Base-by-base conservation (phyloP, 2,797 vertebrate species). In the Pelobates cultripes region DNA sequence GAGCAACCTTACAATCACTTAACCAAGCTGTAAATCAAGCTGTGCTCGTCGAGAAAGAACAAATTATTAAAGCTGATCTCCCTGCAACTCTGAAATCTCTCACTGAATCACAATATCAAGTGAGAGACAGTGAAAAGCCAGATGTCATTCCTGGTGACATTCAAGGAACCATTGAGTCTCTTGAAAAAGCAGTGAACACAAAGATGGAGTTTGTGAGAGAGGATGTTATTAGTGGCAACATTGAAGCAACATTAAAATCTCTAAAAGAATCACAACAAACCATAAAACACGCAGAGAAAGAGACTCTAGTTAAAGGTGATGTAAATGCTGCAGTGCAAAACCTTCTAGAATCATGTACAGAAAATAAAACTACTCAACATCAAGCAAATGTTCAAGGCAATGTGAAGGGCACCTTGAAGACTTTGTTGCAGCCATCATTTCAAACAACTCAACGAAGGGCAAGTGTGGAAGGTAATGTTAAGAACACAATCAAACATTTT, bases 31-130 rank as follows among this genome's bases (percentile, higher is more conserved):
- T 90, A 64, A 96, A 94, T 89, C 95, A 97, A 87, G 90, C 91
- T 42, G 89, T 89, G 61, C 77, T 91, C 84, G 81, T 93, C 12
- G 94, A 96, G 87, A 96, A 95, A 87, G 96, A 97, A 88, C 93
- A 96, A 76, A 93, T 95, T 74, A 89, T 95, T 76, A 96, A 95
- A 92, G 95, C 94, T 70, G 92, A 95, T 88, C 94, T 95, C 82
- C 88, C 92, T 2, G 91, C 93, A 89, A 88, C 94, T 66, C 86
- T 96, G 77, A 93, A 81, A 82, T 95, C 94, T 89, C 91, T 97
- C 76, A 91, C 94, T 85, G 94, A 91, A 85, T 94, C 96, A 84
- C 94, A 92, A 69, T 87, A 86, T 75, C 87, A 64, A 57, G 84
- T 89, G 85, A 95, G 92, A 88, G 94, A 95, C 84, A 81, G 91